phyloP scores from a whole-genome alignment of 2,113 vertebrate species.

The Nicator chloris region DNA sequence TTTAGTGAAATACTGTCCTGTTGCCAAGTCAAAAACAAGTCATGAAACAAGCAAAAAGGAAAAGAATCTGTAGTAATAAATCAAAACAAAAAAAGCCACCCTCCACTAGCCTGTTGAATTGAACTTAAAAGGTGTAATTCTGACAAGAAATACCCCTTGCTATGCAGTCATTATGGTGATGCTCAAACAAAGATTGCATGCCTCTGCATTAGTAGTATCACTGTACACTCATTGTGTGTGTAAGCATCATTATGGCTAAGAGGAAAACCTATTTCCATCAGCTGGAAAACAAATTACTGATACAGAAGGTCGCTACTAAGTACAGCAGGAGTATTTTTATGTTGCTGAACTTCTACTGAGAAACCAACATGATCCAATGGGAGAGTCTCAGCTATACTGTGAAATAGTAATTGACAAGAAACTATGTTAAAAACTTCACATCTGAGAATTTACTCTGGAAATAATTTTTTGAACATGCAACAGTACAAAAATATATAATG shows the following conservation, averaged over 20 bases:
- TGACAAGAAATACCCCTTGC: not conserved
- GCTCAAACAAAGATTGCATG: not conserved
- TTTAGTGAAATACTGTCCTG: not conserved
- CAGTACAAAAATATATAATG: not conserved
- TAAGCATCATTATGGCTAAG: not conserved
- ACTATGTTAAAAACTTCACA: not conserved
- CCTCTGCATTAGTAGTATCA: not conserved
- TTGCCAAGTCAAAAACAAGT: not conserved
- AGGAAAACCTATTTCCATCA: not conserved
- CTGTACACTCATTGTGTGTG: not conserved
- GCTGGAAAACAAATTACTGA: not conserved
- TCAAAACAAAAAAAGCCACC: not conserved
- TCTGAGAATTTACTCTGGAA: not conserved
- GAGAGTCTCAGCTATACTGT: not conserved
- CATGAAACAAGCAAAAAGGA: not conserved
- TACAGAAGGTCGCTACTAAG: not conserved
- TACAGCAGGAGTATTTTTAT: not conserved
- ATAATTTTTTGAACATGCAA: not conserved
- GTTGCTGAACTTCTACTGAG: not conserved
- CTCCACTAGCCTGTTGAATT: not conserved
- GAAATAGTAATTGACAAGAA: not conserved
- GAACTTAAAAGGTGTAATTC: not conserved
- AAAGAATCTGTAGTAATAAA: not conserved
- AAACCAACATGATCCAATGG: not conserved
- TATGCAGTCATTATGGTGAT: not conserved